These are phyloP conservation scores for Rhinogobius similis DNA, from an alignment of 2,113 vertebrate species.

Conservation along the genomic window DNA sequence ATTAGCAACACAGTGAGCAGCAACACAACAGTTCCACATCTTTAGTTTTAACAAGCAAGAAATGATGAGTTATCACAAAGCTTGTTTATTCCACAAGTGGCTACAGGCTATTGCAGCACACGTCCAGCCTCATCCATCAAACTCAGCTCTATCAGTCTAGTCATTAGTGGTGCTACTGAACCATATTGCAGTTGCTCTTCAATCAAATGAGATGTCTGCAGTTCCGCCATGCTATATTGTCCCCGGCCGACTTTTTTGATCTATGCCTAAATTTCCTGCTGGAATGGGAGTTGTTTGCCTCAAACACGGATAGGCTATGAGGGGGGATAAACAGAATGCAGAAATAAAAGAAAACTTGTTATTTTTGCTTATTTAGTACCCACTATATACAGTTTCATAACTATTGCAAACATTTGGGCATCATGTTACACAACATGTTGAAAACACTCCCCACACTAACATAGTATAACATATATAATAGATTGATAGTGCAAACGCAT, in stretches of 20 bases:
- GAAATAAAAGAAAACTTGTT: too few species aligned
- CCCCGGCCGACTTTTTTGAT: conserved; percentile 38
- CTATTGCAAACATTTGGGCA: too few species aligned
- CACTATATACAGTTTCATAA: too few species aligned
- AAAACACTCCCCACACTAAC: too few species aligned
- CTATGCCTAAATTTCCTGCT: conserved; percentile 53
- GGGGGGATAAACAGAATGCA: too few species aligned
- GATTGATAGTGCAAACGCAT: too few species aligned
- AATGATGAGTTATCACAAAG: conserved; percentile 17
- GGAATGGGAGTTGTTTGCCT: conserved; percentile 21
- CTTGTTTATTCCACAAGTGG: conserved; percentile 7
- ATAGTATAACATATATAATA: too few species aligned
- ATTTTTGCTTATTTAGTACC: too few species aligned
- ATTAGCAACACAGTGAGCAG: background rate
- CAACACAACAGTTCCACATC: too few species aligned
- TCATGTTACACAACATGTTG: too few species aligned
- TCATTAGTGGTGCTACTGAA: conserved; percentile 64
- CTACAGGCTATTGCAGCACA: conserved; percentile 18
- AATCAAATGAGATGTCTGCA: conserved; percentile 61
- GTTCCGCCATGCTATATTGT: conserved; percentile 21
- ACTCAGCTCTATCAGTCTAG: conserved; percentile 49
- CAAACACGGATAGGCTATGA: background rate
- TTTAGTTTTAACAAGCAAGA: conserved; percentile 14
- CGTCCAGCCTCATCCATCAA: conserved; percentile 56
- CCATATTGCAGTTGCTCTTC: conserved; percentile 55